Evolutionary conservation across 2,113 vertebrate species (phyloP).

Genomic region (Cheilinus undulatus): DNA sequence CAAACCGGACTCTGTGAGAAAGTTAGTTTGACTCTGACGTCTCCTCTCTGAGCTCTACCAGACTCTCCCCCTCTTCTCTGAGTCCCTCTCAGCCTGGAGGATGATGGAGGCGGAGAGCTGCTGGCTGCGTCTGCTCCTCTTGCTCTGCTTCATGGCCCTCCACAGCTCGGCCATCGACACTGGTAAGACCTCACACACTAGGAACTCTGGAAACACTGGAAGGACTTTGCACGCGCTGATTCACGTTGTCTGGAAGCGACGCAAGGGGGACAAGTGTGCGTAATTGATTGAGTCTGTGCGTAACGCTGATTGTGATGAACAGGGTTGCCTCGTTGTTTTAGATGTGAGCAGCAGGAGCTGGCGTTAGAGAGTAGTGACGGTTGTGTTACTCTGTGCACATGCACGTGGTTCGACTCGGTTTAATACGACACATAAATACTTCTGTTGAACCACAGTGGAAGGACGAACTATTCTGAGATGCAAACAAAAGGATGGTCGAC

Average conservation of each 20-base stretch:
- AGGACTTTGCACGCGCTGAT: background rate
- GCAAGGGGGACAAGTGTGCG: too few relatives aligned
- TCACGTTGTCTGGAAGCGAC: background rate
- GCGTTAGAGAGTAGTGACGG: too few relatives aligned
- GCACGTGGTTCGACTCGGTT: too few relatives aligned
- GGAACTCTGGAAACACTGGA: background rate
- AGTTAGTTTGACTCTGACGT: background rate
- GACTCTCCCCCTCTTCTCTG: background rate
- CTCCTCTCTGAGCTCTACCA: constrained; percentile 1
- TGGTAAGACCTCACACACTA: constrained; percentile 60
- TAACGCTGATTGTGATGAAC: too few relatives aligned
- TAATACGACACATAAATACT: too few relatives aligned
- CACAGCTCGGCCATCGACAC: constrained; percentile 76
- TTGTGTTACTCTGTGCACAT: too few relatives aligned
- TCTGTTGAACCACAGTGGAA: too few relatives aligned
- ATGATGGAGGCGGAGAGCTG: constrained; percentile 49
- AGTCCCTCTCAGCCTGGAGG: constrained; percentile 5
- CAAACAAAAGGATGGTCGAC: too few relatives aligned
- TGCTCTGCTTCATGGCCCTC: constrained; percentile 51
- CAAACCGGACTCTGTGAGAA: background rate
- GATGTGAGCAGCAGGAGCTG: too few relatives aligned
- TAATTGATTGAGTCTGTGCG: background rate
- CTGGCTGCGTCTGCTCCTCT: constrained; percentile 59
- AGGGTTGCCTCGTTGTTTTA: too few relatives aligned
- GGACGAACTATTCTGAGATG: too few relatives aligned